Evolutionary conservation across 2,113 vertebrate species (phyloP).

Genomic region (Grantiella picta): DNA sequence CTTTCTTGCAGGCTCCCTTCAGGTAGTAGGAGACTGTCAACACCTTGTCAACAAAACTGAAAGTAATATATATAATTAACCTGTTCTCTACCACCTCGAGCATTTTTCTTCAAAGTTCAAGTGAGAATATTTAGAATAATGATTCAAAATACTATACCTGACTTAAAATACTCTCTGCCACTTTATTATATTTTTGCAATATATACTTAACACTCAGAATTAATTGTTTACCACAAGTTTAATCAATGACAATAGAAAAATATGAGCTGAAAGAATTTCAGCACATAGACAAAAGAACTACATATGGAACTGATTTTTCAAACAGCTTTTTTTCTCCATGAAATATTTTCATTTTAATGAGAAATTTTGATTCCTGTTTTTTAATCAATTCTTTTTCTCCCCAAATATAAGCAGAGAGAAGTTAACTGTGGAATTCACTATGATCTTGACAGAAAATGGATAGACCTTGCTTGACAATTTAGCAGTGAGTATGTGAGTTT

Average conservation of each 20-base stretch:
- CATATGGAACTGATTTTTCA: neutral
- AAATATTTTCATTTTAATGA: neutral
- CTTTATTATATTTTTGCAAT: neutral
- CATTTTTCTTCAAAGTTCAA: neutral
- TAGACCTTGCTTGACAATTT: slow-evolving; percentile 7
- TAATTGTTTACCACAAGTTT: neutral
- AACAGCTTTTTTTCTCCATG: neutral
- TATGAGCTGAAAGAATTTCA: neutral
- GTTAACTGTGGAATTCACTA: neutral
- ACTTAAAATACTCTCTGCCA: neutral
- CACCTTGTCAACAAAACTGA: neutral
- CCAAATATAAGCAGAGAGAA: neutral
- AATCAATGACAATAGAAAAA: neutral
- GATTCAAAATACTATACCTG: neutral
- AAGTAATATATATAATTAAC: neutral
- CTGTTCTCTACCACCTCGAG: neutral
- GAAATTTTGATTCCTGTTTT: neutral
- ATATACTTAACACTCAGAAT: neutral
- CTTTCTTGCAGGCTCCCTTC: neutral
- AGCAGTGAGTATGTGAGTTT: neutral
- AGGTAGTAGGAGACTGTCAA: neutral
- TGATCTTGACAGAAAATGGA: neutral
- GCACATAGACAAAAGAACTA: neutral
- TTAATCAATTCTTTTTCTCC: neutral
- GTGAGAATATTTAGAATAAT: neutral